Conservation (phyloP, 2,888 invertebrate species). For the Dryadula phaetusa region DNA sequence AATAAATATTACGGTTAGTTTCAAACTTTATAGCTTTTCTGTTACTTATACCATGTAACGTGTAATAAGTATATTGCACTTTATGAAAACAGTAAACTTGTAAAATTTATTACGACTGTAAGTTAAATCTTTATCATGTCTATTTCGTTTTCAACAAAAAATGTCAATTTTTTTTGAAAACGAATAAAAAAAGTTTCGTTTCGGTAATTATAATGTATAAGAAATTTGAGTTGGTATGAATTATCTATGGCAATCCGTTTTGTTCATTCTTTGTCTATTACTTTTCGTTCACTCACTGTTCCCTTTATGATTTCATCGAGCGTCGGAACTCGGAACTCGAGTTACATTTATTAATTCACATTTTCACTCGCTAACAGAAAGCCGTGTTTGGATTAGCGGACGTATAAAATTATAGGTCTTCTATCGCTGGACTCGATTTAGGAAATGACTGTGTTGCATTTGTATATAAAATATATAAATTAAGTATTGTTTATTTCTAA, state of each 20-base stretch:
- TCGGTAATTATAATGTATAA: too few relatives aligned
- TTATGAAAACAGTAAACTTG: too few relatives aligned
- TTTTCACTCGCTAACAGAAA: slow-evolving; percentile 53
- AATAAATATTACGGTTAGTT: too few relatives aligned
- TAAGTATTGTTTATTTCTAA: slow-evolving; percentile 4
- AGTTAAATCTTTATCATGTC: too few relatives aligned
- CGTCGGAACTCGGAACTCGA: background rate
- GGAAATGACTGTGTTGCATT: slow-evolving; percentile 47
- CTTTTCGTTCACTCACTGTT: slow-evolving; percentile 1
- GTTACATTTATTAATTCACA: slow-evolving; percentile 30
- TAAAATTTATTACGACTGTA: too few relatives aligned
- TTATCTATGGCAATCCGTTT: slow-evolving; percentile 5
- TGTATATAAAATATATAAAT: slow-evolving; percentile 24
- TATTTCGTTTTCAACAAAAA: too few relatives aligned
- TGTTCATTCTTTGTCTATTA: slow-evolving; percentile 13
- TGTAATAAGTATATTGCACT: too few relatives aligned
- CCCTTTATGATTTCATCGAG: background rate
- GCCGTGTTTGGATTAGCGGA: slow-evolving; percentile 56
- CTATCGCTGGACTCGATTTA: slow-evolving; percentile 54
- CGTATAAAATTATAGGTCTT: slow-evolving; percentile 44
- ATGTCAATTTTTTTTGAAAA: too few relatives aligned
- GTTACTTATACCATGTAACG: too few relatives aligned
- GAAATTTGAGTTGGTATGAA: background rate
- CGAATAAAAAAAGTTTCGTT: background rate
- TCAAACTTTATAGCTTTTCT: too few relatives aligned